Evolutionary conservation across 2,797 vertebrate species (phyloP), one percentile per base, ranked within the genome.

Genomic region (Eupleurogrammus muticus): DNA sequence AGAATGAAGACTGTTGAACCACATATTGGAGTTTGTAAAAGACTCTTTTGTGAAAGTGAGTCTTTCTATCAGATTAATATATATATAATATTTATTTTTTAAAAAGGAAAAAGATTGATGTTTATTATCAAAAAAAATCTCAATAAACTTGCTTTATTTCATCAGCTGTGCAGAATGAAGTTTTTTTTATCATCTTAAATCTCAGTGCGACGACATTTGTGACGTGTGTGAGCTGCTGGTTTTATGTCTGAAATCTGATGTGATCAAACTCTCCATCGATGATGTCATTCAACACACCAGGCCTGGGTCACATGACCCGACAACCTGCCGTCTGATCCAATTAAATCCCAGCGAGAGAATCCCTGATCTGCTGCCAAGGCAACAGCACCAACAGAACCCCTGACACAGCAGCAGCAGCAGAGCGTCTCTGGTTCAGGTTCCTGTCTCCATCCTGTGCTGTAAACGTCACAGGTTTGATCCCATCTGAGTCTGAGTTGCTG

Each of bases 291-390:
- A 16, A 61, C 64, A 40, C 40, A 81, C 80, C 66, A 21, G 35
- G 5, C 3, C 2, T 3, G 28, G 20, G 46, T 84, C 80, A 85
- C 24, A 17, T 81, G 81, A 86, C 65, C 19, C 7, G n/a, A 63
- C 66, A 36, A 79, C 50, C 71, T 76, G 68, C 58, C 35, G 17
- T 55, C 55, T 47, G 65, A 81, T 84, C 81, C 83, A 82, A 73
- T 86, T 75, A 85, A 76, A 78, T 66, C 80, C 32, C 81, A 63
- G 82, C 28, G 0, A 34, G 59, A 79, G 74, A 78, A 61, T 63
- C 72, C 42, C 44, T 5, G 68, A 71, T 63, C 35, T 5, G 70
- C 79, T 67, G 50, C 35, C 66, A 66, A 3, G 63, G 59, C 64
- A 66, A 79, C 53, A 2, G 20, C n/a, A n/a, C n/a, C 70, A 55